phyloP scores from a whole-genome alignment of 2,113 vertebrate species.

The Muntiacus reevesi region DNA sequence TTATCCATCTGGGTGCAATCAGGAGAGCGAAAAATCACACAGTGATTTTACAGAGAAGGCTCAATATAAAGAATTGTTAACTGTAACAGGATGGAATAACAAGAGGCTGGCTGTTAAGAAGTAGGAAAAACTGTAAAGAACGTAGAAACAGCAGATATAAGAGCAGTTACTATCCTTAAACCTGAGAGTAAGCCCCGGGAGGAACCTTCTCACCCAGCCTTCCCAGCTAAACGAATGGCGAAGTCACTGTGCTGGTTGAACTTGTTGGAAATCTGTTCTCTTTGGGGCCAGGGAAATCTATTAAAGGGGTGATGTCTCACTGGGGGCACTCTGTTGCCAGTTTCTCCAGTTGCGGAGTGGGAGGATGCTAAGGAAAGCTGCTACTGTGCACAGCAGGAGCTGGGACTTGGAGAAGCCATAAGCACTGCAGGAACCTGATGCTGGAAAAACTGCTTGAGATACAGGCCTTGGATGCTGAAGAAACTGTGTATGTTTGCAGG shows the following conservation, averaged over 20 bases:
- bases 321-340: background rate
- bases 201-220: background rate
- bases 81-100: background rate
- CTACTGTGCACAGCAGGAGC: background rate
- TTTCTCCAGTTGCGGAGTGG: background rate
- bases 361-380: background rate
- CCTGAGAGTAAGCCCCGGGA: background rate
- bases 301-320: background rate
- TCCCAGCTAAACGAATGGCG: background rate
- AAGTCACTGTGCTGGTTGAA: background rate
- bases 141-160: background rate
- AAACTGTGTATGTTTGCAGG: background rate
- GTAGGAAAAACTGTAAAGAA: background rate
- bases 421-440: background rate
- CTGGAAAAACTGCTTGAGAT: background rate
- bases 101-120: background rate
- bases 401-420: background rate
- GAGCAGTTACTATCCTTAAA: background rate
- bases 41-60: background rate
- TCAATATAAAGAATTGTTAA: background rate
- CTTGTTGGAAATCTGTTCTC: background rate
- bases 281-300: background rate
- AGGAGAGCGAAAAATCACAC: background rate
- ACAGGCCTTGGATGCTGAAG: background rate
- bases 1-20: background rate